Conservation (phyloP, 2,113 vertebrate species). For the Percopsis transmontana region DNA sequence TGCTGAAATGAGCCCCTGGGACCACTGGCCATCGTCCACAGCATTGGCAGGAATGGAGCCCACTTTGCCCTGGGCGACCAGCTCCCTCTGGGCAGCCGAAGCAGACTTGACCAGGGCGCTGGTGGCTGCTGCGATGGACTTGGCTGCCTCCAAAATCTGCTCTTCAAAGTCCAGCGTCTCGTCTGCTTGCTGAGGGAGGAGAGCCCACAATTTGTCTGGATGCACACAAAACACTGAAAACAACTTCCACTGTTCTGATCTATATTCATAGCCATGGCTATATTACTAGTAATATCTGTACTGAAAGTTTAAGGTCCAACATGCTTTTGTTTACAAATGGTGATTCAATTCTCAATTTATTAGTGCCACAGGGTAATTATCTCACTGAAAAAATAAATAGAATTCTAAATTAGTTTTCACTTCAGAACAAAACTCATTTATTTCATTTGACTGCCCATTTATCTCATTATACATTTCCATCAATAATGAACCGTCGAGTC, state of each 20-base stretch:
- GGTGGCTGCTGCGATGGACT: constrained; percentile 97
- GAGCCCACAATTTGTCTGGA: constrained; percentile 27
- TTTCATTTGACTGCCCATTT: too few species aligned
- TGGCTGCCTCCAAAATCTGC: constrained; percentile 98
- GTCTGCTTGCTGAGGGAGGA: constrained; percentile 86
- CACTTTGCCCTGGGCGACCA: constrained; percentile 98
- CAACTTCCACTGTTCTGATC: too few species aligned
- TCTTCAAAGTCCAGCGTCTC: constrained; percentile 98
- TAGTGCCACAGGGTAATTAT: too few species aligned
- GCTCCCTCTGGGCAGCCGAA: constrained; percentile 95
- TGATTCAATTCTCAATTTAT: too few species aligned
- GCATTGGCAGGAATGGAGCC: constrained; percentile 96
- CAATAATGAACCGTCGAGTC: background rate
- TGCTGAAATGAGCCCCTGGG: constrained; percentile 97
- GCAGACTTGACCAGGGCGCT: constrained; percentile 97
- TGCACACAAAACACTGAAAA: too few species aligned
- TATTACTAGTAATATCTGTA: too few species aligned
- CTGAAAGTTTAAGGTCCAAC: too few species aligned
- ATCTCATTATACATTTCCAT: background rate
- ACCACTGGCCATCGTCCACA: constrained; percentile 98
- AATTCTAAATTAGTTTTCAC: too few species aligned
- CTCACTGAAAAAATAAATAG: too few species aligned
- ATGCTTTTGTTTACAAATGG: too few species aligned
- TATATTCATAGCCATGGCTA: too few species aligned
- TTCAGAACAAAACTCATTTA: too few species aligned